Evolutionary conservation across 2,888 invertebrate species (phyloP).

Genomic region (Chironomus tentans): DNA sequence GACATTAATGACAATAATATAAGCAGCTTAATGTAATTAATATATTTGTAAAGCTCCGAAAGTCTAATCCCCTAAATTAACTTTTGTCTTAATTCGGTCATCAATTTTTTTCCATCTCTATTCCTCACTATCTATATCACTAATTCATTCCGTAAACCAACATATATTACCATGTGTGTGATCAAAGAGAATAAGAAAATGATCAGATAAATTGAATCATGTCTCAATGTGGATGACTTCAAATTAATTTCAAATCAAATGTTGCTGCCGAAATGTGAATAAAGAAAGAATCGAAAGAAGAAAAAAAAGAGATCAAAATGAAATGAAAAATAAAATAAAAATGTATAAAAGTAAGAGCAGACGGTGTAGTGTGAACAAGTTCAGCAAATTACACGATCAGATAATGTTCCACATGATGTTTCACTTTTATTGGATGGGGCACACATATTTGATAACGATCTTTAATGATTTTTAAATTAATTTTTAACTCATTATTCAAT

Average conservation of each 20-base stretch:
- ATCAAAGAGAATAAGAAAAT: not conserved
- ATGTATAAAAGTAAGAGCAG: not conserved
- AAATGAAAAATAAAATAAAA: not conserved
- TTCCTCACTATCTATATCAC: not conserved
- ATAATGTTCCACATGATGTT: constrained; percentile 9
- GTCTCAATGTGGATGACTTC: not conserved
- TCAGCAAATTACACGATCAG: constrained; percentile 22
- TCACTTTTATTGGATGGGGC: constrained; percentile 3
- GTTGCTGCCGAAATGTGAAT: not conserved
- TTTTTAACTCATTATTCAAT: constrained; percentile 14
- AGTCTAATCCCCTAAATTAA: constrained; percentile 15
- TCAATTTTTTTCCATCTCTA: constrained; percentile 1
- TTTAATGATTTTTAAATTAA: constrained; percentile 18
- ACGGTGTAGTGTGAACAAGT: constrained; percentile 21
- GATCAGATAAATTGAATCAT: not conserved
- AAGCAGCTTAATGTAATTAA: constrained; percentile 21
- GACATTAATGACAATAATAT: constrained; percentile 12
- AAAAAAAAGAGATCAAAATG: not conserved
- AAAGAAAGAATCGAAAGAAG: not conserved
- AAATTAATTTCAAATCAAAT: constrained; percentile 4
- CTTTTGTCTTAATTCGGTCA: constrained; percentile 18
- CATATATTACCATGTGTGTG: not conserved
- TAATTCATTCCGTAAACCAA: not conserved
- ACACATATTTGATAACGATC: constrained; percentile 12
- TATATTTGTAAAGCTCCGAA: constrained; percentile 16